Evolutionary conservation across 2,113 vertebrate genomes (phyloP).

Genomic region (Hiodon alosoides): DNA sequence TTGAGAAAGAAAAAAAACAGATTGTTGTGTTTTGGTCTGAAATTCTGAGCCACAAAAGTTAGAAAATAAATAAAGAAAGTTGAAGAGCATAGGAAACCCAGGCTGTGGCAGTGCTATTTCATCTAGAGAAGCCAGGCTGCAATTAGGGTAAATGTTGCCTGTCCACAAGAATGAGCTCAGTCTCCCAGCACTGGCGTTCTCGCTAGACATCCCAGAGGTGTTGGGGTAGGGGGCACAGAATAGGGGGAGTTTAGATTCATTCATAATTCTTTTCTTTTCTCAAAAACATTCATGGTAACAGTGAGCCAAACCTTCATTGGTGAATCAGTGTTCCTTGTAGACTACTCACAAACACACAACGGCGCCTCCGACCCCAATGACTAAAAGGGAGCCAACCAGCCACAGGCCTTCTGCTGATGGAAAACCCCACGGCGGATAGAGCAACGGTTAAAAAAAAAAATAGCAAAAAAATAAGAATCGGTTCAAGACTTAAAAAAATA

Average conservation of each 20-base stretch:
- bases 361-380: slow-evolving; percentile 49
- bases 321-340: slow-evolving; percentile 60
- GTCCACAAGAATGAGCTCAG: slow-evolving; percentile 39
- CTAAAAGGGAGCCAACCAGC: slow-evolving; percentile 10
- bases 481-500: slow-evolving; percentile 7
- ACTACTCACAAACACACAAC: slow-evolving; percentile 58
- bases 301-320: slow-evolving; percentile 54
- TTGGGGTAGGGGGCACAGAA: slow-evolving; percentile 26
- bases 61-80: slow-evolving; percentile 24
- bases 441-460: slow-evolving; percentile 17
- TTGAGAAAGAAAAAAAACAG: slow-evolving; percentile 35
- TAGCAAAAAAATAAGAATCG: slow-evolving; percentile 13
- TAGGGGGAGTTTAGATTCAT: slow-evolving; percentile 51
- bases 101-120: slow-evolving; percentile 54
- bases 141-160: slow-evolving; percentile 52
- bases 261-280: slow-evolving; percentile 44
- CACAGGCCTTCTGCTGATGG: not conserved
- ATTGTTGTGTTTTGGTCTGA: slow-evolving; percentile 49
- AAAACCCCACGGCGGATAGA: not conserved
- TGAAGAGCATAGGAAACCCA: slow-evolving; percentile 47
- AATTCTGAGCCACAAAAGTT: slow-evolving; percentile 45
- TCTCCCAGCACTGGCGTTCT: slow-evolving; percentile 40
- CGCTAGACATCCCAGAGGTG: slow-evolving; percentile 42
- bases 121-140: slow-evolving; percentile 42
- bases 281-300: slow-evolving; percentile 9